Percentiles rank a stretch among this genome's conserved stretches.
Conservation (phyloP, 2,113 vertebrate species). For the Psittacula cyanocephala region DNA sequence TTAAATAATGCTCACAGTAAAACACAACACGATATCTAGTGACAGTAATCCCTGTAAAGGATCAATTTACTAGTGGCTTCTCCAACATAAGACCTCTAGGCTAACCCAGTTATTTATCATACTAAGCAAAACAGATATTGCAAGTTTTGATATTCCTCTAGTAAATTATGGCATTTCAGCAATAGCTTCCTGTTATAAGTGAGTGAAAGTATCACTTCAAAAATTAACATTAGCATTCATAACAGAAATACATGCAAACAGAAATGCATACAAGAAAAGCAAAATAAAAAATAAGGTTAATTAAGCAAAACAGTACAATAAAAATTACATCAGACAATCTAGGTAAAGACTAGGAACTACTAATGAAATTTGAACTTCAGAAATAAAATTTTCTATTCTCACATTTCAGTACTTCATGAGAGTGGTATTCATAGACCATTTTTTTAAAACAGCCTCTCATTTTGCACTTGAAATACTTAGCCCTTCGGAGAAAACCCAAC, state of each 20-base stretch:
- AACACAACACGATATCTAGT: neutral
- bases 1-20: neutral
- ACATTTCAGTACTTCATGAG: neutral
- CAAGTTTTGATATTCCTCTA: neutral
- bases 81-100: neutral
- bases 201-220: neutral
- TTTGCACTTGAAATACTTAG: neutral
- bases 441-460: neutral
- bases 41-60: neutral
- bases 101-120: neutral
- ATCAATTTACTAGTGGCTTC: neutral
- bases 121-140: neutral
- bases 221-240: neutral
- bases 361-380: neutral
- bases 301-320: neutral
- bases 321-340: neutral
- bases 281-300: neutral
- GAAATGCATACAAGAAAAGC: neutral
- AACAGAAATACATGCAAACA: neutral
- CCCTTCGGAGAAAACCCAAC: neutral
- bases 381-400: neutral
- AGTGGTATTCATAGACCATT: neutral
- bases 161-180: neutral
- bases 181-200: neutral
- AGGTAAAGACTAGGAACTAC: neutral